Percentiles rank a stretch among this genome's conserved stretches.
phyloP scores from a whole-genome alignment of 2,888 invertebrate species.

The Eupithecia centaureata region DNA sequence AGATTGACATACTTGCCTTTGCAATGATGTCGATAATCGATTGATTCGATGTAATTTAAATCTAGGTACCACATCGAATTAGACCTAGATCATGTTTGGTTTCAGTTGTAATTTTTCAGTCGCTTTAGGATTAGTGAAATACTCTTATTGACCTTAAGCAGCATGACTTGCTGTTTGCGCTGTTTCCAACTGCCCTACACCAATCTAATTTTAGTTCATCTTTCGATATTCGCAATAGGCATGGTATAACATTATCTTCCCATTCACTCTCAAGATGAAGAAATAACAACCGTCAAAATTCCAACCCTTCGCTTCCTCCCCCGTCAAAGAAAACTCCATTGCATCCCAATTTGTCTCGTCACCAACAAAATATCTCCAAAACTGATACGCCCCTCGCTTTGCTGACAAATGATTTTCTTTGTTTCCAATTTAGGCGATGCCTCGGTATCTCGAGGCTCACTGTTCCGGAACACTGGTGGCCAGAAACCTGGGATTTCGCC shows the following conservation, averaged over 20 bases:
- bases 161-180: too few species aligned
- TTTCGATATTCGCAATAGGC: not conserved
- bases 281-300: not conserved
- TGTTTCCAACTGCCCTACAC: not conserved
- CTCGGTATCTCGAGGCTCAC: slow-evolving; percentile 46
- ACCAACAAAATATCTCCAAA: slow-evolving; percentile 30
- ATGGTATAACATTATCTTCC: not conserved
- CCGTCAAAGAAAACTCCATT: slow-evolving; percentile 6
- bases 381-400: slow-evolving; percentile 39
- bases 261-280: not conserved
- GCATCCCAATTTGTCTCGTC: slow-evolving; percentile 26
- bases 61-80: too few species aligned
- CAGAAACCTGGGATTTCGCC: slow-evolving; percentile 45
- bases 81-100: too few species aligned
- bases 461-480: slow-evolving; percentile 53
- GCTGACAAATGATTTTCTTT: slow-evolving; percentile 57
- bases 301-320: not conserved
- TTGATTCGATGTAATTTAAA: too few species aligned
- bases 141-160: too few species aligned
- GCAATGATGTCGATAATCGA: too few species aligned
- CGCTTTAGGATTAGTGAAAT: too few species aligned
- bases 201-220: not conserved
- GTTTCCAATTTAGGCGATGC: slow-evolving; percentile 50
- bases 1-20: too few species aligned
- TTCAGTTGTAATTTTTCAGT: too few species aligned